phyloP scores from a whole-genome alignment of 2,888 invertebrate species.

The Euzetes globulus region DNA sequence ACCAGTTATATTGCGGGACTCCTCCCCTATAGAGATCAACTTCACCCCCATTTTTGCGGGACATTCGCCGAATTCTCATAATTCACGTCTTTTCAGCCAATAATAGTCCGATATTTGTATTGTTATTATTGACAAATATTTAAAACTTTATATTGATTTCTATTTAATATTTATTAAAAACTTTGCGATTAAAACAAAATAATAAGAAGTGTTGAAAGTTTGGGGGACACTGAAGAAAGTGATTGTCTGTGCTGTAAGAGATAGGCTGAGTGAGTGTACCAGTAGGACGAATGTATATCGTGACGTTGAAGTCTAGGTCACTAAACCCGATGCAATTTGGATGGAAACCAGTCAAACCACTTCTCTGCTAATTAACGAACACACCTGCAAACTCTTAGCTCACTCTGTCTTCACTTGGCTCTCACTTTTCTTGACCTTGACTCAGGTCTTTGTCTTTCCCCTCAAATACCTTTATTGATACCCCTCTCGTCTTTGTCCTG shows the following conservation, averaged over 20 bases:
- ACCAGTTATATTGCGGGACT: constrained; percentile 27
- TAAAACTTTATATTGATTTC: no score
- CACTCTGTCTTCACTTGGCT: not conserved
- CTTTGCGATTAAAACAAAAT: not conserved
- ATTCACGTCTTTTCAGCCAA: constrained; percentile 3
- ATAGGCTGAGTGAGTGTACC: not conserved
- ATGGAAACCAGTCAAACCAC: constrained; percentile 18
- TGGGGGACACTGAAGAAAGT: constrained; percentile 9
- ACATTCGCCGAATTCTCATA: constrained; percentile 8
- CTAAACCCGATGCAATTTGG: constrained; percentile 23
- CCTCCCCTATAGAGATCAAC: constrained; percentile 23
- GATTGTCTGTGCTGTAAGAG: not conserved
- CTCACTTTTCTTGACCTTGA: constrained; percentile 36
- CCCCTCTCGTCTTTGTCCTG: constrained; percentile 25
- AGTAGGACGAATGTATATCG: constrained; percentile 20
- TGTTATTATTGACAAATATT: not conserved
- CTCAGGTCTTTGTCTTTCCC: constrained; percentile 34
- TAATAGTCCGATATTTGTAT: not conserved
- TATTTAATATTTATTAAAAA: not conserved
- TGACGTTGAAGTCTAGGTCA: constrained; percentile 17
- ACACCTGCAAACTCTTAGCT: constrained; percentile 20
- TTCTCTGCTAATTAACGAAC: constrained; percentile 13
- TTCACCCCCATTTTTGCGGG: constrained; percentile 23
- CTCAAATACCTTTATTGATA: constrained; percentile 10
- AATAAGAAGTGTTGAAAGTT: not conserved